Base-by-base conservation (phyloP, 2,888 invertebrate genomes). In the Lissonota sp. region DNA sequence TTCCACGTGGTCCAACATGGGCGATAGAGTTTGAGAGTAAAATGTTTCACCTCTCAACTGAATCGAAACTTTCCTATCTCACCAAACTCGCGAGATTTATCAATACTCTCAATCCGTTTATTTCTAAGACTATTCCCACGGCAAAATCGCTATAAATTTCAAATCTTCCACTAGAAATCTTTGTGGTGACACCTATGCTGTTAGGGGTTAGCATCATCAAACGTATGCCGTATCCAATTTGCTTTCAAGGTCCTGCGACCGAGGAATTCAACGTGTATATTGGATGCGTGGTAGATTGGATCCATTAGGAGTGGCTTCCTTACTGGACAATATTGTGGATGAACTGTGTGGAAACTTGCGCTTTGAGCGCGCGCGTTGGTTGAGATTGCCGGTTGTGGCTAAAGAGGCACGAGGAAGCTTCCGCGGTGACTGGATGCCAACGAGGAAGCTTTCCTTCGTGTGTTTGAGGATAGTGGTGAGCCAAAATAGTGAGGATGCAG, bases 211-310 rank as follows among this genome's bases (percentile, higher is more conserved):
- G 60, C 46, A 70, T 3, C 46, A 69, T 16, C 58, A 70, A 64
- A 39, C 57, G 63, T 55, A 66, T 64, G 42, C 74, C 46, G 12
- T 44, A 57, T 74, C 64, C 74, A 79, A 79, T 79, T 79, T 79
- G 70, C 79, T 70, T 70, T 70, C 39, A 64, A 79, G 64, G 60
- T 74, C 74, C 26, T 26, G 26, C 26, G 26, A 79, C 79, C 79
- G 46, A 58, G 70, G 79, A 79, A 79, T 75, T 64, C 60, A 66
- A 75, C 79, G 70, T 79, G 79, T 44, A 53, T 66, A 7, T n/a
- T n/a, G n/a, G n/a, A n/a, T 69, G 53, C 58, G 37, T 53, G 51
- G 14, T 37, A 39, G 39, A 53, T 53, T 69, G 39, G 49, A 60
- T 64, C 46, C 53, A 75, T 75, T 62, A 79, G 40, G 76, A 46